Evolutionary conservation across 2,888 invertebrate genomes (phyloP), one percentile per base, ranked within the genome.

Genomic region (Cataglyphis altisquamis): DNA sequence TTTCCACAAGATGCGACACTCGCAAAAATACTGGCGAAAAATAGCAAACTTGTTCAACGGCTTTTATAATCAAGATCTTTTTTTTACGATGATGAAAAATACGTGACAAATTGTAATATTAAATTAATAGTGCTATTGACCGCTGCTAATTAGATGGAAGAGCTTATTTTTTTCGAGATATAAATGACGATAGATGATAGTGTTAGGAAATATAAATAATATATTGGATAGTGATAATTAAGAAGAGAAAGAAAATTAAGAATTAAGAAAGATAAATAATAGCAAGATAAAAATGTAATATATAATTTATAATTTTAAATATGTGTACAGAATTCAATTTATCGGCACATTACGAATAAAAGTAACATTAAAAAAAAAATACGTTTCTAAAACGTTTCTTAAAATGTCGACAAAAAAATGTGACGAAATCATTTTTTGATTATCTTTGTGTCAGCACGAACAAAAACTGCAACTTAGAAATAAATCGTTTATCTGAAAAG

Each of bases 351-450:
- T 57, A n/a, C n/a, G 32, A 57, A 73, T 21, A 64, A 82, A 66
- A 55, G 55, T 45, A 48, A 75, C 52, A 60, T 60, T 48, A 15
- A 9, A 21, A 66, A 41, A 32, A 77, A 82, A 75, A 82, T 55
- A 67, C 39, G 32, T 39, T 52, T 68, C 52, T 57, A 60, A 25
- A 25, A 25, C 25, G 25, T 25, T 25, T 48, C 64, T 74, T 18
- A 82, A 48, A 77, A 68, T 62, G 25, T 21, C 48, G 70, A 77
- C 64, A 70, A 55, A 25, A 10, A 25, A 39, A 55, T 39, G 9
- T n/a, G 48, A 66, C 21, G 12, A 66, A 82, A 64, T 66, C 25
- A 21, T 66, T 29, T 60, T 60, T 73, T 57, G 48, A 72, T 78
- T 78, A 70, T 62, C 18, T 12, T n/a, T 45, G 25, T 29, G 45